A percentile compares a stretch with the other conserved stretches of the same genome.
These are phyloP conservation scores for Branchipolynoe longqiensis DNA, from an alignment of 2,888 invertebrate species.

Conservation along the genomic window DNA sequence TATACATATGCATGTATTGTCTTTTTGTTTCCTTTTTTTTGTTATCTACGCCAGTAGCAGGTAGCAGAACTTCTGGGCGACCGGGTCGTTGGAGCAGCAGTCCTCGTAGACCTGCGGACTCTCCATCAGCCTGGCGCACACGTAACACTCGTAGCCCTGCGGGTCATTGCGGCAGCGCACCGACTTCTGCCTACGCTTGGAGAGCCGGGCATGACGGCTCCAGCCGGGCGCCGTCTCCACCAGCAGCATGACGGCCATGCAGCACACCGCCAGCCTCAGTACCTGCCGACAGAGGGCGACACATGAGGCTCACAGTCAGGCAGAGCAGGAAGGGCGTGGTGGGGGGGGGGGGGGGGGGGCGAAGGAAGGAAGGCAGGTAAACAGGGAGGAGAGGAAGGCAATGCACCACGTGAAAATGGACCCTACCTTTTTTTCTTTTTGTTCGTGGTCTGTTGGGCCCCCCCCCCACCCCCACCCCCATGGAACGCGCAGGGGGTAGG, in stretches of 20 bases:
- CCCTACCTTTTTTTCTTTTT: too few species aligned
- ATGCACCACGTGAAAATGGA: too few species aligned
- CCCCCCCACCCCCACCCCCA: too few species aligned
- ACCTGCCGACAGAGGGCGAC: conserved; percentile 7
- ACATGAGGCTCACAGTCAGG: too few species aligned
- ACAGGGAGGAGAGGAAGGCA: too few species aligned
- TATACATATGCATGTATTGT: too few species aligned
- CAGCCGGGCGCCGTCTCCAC: conserved; percentile 14
- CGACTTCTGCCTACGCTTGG: background rate
- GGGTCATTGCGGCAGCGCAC: background rate
- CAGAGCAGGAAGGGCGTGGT: too few species aligned
- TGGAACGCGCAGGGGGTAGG: too few species aligned
- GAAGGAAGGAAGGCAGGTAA: too few species aligned
- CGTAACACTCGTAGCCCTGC: conserved; percentile 13
- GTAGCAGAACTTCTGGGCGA: background rate
- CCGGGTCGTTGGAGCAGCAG: background rate
- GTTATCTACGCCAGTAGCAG: conserved; percentile 4
- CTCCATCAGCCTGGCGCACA: conserved; percentile 32
- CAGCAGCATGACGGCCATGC: conserved; percentile 14
- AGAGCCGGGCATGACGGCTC: background rate
- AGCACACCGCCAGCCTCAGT: conserved; percentile 30
- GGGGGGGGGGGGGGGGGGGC: too few species aligned
- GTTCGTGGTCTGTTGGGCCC: too few species aligned
- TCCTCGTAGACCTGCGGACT: conserved; percentile 20
- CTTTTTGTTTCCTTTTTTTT: background rate